Base-by-base conservation (phyloP, 2,797 vertebrate species). In the Gallirallus australis region DNA sequence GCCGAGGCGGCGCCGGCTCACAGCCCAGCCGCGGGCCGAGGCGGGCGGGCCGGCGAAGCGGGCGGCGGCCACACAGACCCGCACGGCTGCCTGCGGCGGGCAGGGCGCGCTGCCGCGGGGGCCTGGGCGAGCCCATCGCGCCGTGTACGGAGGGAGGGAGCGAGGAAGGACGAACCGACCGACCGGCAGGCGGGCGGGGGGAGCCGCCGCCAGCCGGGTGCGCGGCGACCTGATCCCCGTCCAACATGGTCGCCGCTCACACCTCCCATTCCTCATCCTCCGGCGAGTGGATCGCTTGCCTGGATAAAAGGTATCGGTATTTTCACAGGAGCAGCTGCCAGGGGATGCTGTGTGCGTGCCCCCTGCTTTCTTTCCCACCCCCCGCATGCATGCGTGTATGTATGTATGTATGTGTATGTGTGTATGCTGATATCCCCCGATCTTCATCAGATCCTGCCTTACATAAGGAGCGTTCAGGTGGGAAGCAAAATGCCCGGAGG, bases 241-340 rank as follows among this genome's bases (percentile, higher is more conserved):
- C 96, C 98, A 99, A 98, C 98, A 99, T 99, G 99, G 99, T 99
- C 61, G 99, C 99, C 95, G 99, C 98, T 88, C 99, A 98, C 98
- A 97, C 98, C 86, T 98, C 99, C 84, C 99, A 99, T 97, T 97
- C 99, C 77, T 98, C 99, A 77, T 98, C 99, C 91, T 99, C 99
- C 79, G 97, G 98, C 92, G 99, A 99, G 97, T 99, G 99, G 99
- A 99, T 99, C 95, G 97, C 99, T 92, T 99, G 99, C 97, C 98
- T 99, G 96, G 99, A 99, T 98, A 99, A 99, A 97, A 99, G 99
- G 99, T 99, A 98, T 53, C 82, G 33, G 69, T 66, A 56, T 85
- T 88, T 85, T 77, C 91, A 35, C 33, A 21, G 70, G 37, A 71
- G 63, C 66, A 40, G 69, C 88, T 45, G 87, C 24, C 30, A 89